Base-by-base conservation (phyloP, 2,888 invertebrate genomes). In the Stenodema calcarata region DNA sequence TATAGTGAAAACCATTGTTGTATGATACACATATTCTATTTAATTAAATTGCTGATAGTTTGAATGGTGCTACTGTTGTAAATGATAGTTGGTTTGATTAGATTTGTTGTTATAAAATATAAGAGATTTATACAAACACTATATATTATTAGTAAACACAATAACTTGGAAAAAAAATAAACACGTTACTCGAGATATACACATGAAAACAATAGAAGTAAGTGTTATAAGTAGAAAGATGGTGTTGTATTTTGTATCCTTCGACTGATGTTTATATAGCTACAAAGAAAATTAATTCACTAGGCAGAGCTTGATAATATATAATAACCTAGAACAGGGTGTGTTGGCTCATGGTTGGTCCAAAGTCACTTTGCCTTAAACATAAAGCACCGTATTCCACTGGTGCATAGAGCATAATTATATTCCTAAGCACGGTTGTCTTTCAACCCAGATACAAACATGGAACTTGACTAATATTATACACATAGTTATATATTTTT, bases 41-140 rank as follows among this genome's bases (percentile, higher is more conserved):
- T 82, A 86, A 87, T 78, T 84, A 73, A 79, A 54, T 82, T 88
- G 84, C 86, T 79, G 70, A 69, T 82, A 76, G 70, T 85, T 85
- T 84, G 85, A 87, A 88, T 88, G 88, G 88, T 88, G 88, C 88
- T 88, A 88, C 83, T 88, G 88, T 88, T 88, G 87, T 84, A 87
- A 81, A 84, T 50, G 87, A 78, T 80, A 87, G 87, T 84, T 70
- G 83, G 83, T 88, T 87, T 73, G 79, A 87, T 88, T 87, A 88
- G 87, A 87, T 69, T 78, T 23, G 54, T 79, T 79, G 47, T 62
- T 42, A 73, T 54, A 78, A 79, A 86, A 41, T 62, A 18, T 79
- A 41, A 86, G 69, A 86, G 79, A 44, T 86, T 86, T 86, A 73
- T 86, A 78, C 23, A 86, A 54, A 86, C n/a, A 75, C 44, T 50